Evolutionary conservation across 2,888 invertebrate genomes (phyloP), one percentile per base, ranked within the genome.

Genomic region (Nomada goodeniana): DNA sequence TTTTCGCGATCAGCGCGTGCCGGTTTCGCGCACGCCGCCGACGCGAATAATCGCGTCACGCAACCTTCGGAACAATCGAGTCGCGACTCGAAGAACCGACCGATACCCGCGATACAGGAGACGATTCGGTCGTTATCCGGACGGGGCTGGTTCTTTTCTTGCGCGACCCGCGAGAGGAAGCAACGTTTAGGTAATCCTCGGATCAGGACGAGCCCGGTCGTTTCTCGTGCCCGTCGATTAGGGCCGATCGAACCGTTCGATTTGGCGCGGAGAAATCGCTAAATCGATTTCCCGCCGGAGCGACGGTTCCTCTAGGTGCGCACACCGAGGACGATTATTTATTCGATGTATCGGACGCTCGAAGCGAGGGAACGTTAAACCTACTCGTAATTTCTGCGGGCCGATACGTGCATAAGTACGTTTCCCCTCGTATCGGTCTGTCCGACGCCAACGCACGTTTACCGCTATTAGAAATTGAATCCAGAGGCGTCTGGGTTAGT

Each of bases 1-100:
- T 50, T 50, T 42, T 18, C n/a, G 57, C 44, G 79, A 84, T 90
- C 90, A 90, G 86, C 91, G 90, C 90, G 90, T 90, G 86, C 87
- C 77, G 64, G 75, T 88, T 83, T 80, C 84, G 61, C 74, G 76
- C 68, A 65, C 71, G 60, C 61, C 29, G 67, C 63, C 75, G 71
- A 69, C 76, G 57, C 68, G 70, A 26, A 70, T 87, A 87, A 87
- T 87, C 86, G 73, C 63, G n/a, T 83, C 77, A 26, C 65, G 55
- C 64, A 84, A 84, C 77, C 36, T 29, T 52, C 11, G 55, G 55
- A 82, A 84, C 79, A 81, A 86, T 81, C 80, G 63, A 50, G 23
- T 42, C n/a, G 20, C 47, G 18, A 10, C 61, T 78, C 53, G 78
- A 80, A 64, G 71, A 64, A 7, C 36, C 36, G 13, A 15, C 44